Base-by-base conservation (phyloP, 2,888 invertebrate genomes). In the Auanema freiburgensis region DNA sequence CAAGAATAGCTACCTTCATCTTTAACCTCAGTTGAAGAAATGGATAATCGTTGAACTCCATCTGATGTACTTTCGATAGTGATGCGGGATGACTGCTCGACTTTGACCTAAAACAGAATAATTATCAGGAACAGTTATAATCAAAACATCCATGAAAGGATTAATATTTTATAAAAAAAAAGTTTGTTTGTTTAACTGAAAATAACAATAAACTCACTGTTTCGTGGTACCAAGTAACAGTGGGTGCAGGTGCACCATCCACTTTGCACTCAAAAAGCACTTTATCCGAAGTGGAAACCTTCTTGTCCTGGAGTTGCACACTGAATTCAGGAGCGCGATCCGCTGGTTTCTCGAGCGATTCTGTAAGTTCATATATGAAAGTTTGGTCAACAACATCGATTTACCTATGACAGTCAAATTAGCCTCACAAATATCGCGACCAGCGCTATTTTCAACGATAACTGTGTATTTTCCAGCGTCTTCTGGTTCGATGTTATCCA, bases 211-310 rank as follows among this genome's bases (percentile, higher is more conserved):
- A 57, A 66, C 74, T 68, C 41, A 74, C 71, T 16, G 65, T 66
- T 83, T 93, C 92, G 83, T 92, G 92, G 84, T 87, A 90, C 91
- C 90, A 81, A 42, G 65, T 67, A 59, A 78, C 67, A 21, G 59
- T 69, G 23, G 82, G 82, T 49, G 63, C 64, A 5, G 82, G 82
- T 46, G 68, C 69, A 49, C 81, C 82, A 16, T 57, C 60, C 3
- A 80, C 78, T 50, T 80, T 79, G 76, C 80, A 81, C 69, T 81
- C 80, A 54, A 83, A 93, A 69, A 89, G 89, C 52, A 91, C 90
- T 46, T 72, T 72, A 57, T 81, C 80, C 8, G 67, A 59, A 10
- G 71, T 70, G 51, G 72, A 71, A 46, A 75, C 75, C 11, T 67
- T 66, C 55, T 79, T 78, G 57, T 80, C 80, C 24, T 71, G 71